phyloP scores from a whole-genome alignment of 2,113 vertebrate species.

The Seriola quinqueradiata region DNA sequence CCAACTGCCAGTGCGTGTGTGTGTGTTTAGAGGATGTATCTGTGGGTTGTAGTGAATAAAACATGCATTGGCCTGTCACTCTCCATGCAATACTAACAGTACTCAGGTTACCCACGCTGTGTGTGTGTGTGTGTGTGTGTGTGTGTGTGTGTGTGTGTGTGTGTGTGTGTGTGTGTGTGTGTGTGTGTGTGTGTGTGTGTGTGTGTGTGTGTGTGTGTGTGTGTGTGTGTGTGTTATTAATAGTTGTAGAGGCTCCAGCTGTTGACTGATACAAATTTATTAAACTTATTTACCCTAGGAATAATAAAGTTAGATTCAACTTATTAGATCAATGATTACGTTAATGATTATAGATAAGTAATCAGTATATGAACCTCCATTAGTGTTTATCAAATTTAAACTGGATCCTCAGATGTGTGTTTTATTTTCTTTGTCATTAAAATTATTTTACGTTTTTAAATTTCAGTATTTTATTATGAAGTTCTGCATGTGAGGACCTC shows the following conservation, averaged over 20 bases:
- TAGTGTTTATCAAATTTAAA: too few relatives aligned
- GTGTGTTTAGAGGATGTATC: conserved; percentile 59
- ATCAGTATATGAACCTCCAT: too few relatives aligned
- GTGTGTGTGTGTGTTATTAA: conserved; percentile 42
- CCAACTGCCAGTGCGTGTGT: conserved; percentile 37
- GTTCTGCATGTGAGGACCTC: neutral
- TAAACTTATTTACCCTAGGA: neutral
- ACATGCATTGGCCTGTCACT: conserved; percentile 66
- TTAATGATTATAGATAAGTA: too few relatives aligned
- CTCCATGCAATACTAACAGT: conserved; percentile 55
- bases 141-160: conserved; percentile 31
- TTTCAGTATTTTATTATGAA: neutral
- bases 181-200: conserved; percentile 32
- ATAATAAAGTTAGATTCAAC: neutral
- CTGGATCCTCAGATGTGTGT: too few relatives aligned
- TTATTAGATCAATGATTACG: too few relatives aligned
- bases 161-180: conserved; percentile 30
- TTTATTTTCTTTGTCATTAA: too few relatives aligned
- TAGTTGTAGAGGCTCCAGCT: neutral
- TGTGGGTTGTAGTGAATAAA: conserved; percentile 69
- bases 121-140: conserved; percentile 27
- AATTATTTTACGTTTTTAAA: neutral
- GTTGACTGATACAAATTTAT: too few relatives aligned
- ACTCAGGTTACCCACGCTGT: conserved; percentile 44
- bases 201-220: conserved; percentile 32